Evolutionary conservation across 2,113 vertebrate species (phyloP), one percentile per base, ranked within the genome.

Genomic region (Psilopsiagon aurifrons): DNA sequence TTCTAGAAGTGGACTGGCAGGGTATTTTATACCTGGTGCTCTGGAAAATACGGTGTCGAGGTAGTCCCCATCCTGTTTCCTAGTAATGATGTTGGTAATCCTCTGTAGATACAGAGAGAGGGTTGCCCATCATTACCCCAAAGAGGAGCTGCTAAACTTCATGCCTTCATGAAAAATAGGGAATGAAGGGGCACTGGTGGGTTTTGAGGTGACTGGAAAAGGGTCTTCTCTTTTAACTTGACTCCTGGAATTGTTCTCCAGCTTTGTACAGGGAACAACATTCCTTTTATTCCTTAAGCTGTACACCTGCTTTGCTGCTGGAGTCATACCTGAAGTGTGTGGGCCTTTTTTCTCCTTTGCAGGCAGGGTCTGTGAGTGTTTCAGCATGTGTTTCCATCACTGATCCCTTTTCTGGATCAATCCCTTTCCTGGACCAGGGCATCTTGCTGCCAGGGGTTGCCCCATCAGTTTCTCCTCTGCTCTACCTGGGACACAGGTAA

Each of bases 251-350:
- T 68, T 27, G 10, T 74, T 68, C 37, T 71, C 31, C 39, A 41
- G 62, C 52, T 47, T 87, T 82, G 51, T 51, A 9, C 63, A 63
- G 20, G n/a, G 44, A 49, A 16, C 17, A 43, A 1, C 17, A 33
- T 68, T 5, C 41, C 44, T 31, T 52, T 83, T 52, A 0, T 73
- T 82, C 37, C 39, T 69, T 66, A 9, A 90, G 47, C 73, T 39
- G 29, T 29, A 28, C 19, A 8, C 22, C 19, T n/a, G 47, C 11
- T 11, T 52, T 63, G 54, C 51, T 83, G 54, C 55, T n/a, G 46
- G 62, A 39, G 13, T 51, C 43, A 73, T 11, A 37, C 27, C 39
- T 0, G 4, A 18, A 60, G 2, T 0, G 2, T 5, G 8, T 37
- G 63, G 80, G 28, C 44, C 33, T 35, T 90, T 46, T 47, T 20